These are phyloP conservation scores for Acyrthosiphon pisum DNA, from an alignment of 1,140 invertebrate genomes.

Conservation along the genomic window DNA sequence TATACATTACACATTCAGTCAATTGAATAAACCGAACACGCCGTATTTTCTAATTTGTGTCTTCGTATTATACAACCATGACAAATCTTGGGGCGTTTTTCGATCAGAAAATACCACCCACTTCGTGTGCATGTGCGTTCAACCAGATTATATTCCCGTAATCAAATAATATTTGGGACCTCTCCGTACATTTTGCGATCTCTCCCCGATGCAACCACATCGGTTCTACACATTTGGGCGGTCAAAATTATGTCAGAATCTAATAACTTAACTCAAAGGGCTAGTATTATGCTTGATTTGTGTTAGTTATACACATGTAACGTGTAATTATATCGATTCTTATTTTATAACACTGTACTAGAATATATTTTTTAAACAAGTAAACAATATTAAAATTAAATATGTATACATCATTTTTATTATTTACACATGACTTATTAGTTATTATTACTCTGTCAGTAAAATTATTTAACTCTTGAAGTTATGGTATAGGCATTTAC, in stretches of 20 bases:
- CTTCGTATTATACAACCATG: slow-evolving; percentile 47
- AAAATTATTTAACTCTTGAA: neutral
- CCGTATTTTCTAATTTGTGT: slow-evolving; percentile 50
- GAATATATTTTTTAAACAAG: neutral
- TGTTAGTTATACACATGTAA: neutral
- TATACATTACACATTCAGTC: slow-evolving; percentile 33
- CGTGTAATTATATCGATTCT: neutral
- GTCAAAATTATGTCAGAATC: slow-evolving; percentile 34
- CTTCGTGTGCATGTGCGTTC: slow-evolving; percentile 41
- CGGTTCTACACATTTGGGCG: neutral
- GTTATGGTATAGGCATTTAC: neutral
- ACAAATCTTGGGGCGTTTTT: slow-evolving; percentile 54
- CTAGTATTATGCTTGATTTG: neutral
- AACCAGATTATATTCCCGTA: slow-evolving; percentile 30
- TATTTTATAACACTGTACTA: neutral
- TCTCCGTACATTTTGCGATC: slow-evolving; percentile 3
- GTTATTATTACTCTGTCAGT: neutral
- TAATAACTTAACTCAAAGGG: slow-evolving; percentile 26
- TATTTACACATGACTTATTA: neutral
- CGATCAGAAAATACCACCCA: slow-evolving; percentile 56
- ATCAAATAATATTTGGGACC: slow-evolving; percentile 47
- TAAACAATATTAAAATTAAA: neutral
- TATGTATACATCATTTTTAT: neutral
- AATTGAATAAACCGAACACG: slow-evolving; percentile 32
- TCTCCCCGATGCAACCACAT: neutral